phyloP scores from a whole-genome alignment of 2,113 vertebrate genomes.

The human (Homo sapiens) region GRCh38 chr4:79652001-79652500 shows the following conservation, averaged over 20 bases:
- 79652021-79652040: neutral
- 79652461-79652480: slow-evolving; percentile 34
- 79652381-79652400: neutral
- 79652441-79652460: neutral
- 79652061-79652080: slow-evolving; percentile 5
- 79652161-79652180: neutral
- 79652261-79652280: neutral
- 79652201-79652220: neutral
- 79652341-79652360: slow-evolving; percentile 3
- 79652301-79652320: neutral
- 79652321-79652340: neutral
- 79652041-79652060: neutral
- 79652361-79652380: neutral
- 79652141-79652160: neutral
- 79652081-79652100: neutral
- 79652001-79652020: neutral
- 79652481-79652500: neutral
- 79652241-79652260: neutral
- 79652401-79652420: neutral
- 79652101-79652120: neutral
- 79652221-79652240: neutral
- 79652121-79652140: neutral
- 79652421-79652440: slow-evolving; percentile 18
- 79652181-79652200: slow-evolving; percentile 26
- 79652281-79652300: neutral